Base-by-base conservation (phyloP, 2,888 invertebrate genomes). In the Aquatica leii region DNA sequence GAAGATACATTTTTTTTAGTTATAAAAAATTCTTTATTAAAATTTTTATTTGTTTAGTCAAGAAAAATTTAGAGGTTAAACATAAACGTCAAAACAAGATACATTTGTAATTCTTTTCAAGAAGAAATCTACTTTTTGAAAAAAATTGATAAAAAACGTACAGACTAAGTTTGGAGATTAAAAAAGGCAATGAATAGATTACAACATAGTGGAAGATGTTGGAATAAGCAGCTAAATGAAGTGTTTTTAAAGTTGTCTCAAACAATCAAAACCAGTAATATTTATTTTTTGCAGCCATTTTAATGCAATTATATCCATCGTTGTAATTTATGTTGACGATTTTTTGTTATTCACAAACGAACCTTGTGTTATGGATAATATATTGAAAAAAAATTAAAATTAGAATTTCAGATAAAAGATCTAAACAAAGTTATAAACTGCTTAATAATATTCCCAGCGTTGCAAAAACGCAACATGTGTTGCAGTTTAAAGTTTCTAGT, bases 1-100 rank as follows among this genome's bases (percentile, higher is more conserved):
- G n/a, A 31, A 12, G 63, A 59, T 12, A 63, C 52, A 46, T 63
- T 43, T 53, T 59, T 59, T 21, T 59, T 53, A 11, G 56, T 62
- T 14, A n/a, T 62, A 9, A 21, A 14, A 12, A 35, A 61, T 17
- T 49, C 48, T n/a, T 58, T 37, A 3, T 14, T 61, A 1, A 18
- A 50, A 31, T 41, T 57, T n/a, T 49, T 67, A 46, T 65, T 62
- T 31, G 67, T 46, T 18, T 21, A 31, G 31, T 18, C 18, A 40
- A 31, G 41, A 17, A 55, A 43, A 1, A 55, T 20, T 20, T 46
- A 14, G 2, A 14, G 21, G 9, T 37, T 2, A 12, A 37, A n/a
- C 37, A 37, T n/a, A 37, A 46, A 56, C 24, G 46, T 17, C 4
- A 21, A 3, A 43, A 43, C 46, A 2, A 46, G 46, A 2, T 56